Evolutionary conservation across 1,140 invertebrate genomes (phyloP), one percentile per base, ranked within the genome.

Genomic region (Drosophila athabasca): DNA sequence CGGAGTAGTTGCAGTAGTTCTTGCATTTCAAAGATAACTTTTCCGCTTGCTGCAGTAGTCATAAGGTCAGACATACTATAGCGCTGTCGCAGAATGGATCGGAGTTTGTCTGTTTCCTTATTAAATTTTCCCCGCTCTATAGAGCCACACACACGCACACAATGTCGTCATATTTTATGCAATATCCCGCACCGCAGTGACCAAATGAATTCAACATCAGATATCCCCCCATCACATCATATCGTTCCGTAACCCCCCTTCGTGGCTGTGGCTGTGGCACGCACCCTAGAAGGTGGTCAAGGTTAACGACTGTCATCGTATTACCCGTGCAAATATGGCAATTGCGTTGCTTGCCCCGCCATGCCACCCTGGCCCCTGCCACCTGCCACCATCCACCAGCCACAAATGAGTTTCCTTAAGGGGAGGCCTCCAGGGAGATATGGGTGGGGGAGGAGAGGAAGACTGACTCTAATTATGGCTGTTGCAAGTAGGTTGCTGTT

Each of bases 391-490:
- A 29, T 9, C 9, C n/a, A 11, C 15, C 7, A 9, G 19, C 5
- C n/a, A 24, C 65, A 46, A 51, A 59, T 60, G 50, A 65, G 29
- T 52, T 74, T 74, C 59, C 62, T 76, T 52, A 1, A 19, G 17
- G 52, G 68, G 62, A 49, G 68, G 45, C 48, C 73, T 51, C 73
- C 57, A 52, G 71, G 29, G 31, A 31, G 8, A 9, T 2, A 8
- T 19, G 17, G 17, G 17, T 19, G 2, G 31, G 2, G 9, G 29
- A 3, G 29, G 29, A 9, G 79, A 77, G 78, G 59, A 1, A 39
- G 78, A 62, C 44, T 60, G 73, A 82, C 68, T 81, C 75, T 78
- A 82, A 81, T 81, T 81, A 76, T 62, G 65, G 46, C 49, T 65
- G 41, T 62, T 60, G 7, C 39, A 51, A 22, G 46, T 24, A 58